phyloP scores from a whole-genome alignment of 1,140 invertebrate genomes.

The Eciton burchellii region DNA sequence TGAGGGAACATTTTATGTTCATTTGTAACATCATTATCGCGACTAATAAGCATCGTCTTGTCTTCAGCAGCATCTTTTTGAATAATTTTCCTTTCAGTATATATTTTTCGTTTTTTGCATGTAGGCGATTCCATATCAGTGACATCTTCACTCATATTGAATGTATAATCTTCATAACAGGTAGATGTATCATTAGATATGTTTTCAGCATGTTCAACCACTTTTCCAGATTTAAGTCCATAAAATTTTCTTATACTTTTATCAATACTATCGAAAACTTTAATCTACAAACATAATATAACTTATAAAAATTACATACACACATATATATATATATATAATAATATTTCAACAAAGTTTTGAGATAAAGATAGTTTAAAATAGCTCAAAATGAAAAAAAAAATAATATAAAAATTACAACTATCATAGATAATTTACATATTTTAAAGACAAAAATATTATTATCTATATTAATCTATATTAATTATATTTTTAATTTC shows the following conservation, averaged over 20 bases:
- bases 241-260: constrained; percentile 77
- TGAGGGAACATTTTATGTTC: neutral
- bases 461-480: neutral
- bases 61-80: constrained; percentile 19
- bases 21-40: neutral
- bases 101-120: constrained; percentile 75
- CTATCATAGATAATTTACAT: neutral
- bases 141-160: neutral
- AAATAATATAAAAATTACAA: neutral
- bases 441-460: neutral
- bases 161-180: constrained; percentile 62
- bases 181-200: constrained; percentile 38
- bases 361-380: neutral
- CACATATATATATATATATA: constrained; percentile 1
- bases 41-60: neutral
- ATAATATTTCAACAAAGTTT: neutral
- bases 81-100: constrained; percentile 33
- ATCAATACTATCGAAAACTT: constrained; percentile 71
- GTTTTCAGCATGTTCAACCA: constrained; percentile 31
- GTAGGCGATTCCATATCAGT: constrained; percentile 57
- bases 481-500: constrained; percentile 34
- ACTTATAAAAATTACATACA: constrained; percentile 8
- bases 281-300: constrained; percentile 61
- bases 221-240: constrained; percentile 62
- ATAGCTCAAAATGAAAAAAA: too few relatives aligned